phyloP scores from a whole-genome alignment of 2,113 vertebrate genomes.

The Eurystomus gularis region DNA sequence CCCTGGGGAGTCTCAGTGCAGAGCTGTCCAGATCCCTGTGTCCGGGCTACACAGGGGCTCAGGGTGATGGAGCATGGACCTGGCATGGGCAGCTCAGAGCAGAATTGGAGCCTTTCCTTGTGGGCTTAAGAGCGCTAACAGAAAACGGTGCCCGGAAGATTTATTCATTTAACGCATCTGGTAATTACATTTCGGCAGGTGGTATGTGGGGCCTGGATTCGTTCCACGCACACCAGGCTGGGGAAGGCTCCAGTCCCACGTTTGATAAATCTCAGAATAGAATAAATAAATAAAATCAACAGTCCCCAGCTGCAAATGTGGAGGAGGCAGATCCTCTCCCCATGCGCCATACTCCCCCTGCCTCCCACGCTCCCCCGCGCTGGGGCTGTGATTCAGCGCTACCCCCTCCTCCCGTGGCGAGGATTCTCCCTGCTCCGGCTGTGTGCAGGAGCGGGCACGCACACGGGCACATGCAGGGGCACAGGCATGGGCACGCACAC shows the following conservation, averaged over 20 bases:
- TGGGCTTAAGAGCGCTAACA: background rate
- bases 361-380: background rate
- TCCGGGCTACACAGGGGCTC: rapidly evolving
- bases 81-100: background rate
- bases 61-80: rapidly evolving
- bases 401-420: background rate
- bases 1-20: background rate
- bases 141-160: slow-evolving; percentile 34
- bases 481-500: background rate
- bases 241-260: slow-evolving; percentile 35
- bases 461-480: background rate
- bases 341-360: background rate
- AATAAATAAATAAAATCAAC: slow-evolving; percentile 63
- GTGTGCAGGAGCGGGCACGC: rapidly evolving
- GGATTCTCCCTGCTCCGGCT: background rate
- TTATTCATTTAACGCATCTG: slow-evolving; percentile 50
- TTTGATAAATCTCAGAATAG: slow-evolving; percentile 56
- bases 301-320: slow-evolving; percentile 40
- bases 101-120: background rate
- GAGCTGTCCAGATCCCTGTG: background rate
- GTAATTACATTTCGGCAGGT: slow-evolving; percentile 60
- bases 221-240: slow-evolving; percentile 23
- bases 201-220: slow-evolving; percentile 57
- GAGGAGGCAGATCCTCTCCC: slow-evolving; percentile 40
- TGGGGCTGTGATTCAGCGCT: background rate